Conservation (phyloP, 2,797 vertebrate genomes). For the Vespertilio murinus region DNA sequence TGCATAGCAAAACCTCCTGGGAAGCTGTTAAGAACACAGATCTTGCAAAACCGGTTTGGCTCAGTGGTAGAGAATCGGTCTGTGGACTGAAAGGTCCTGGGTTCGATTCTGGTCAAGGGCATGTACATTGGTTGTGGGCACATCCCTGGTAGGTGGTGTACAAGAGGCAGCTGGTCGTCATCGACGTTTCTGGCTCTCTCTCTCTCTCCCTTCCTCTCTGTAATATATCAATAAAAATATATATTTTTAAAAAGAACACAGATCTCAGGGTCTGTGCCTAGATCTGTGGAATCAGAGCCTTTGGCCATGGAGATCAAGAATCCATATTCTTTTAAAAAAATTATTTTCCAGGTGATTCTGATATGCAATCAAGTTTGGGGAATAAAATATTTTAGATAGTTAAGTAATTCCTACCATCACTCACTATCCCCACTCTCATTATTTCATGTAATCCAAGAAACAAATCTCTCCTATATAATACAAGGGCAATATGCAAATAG, state of each 20-base stretch:
- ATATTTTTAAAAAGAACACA: too few relatives aligned
- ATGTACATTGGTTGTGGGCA: too few relatives aligned
- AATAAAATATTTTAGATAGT: constrained; percentile 8
- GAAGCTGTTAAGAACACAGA: background rate
- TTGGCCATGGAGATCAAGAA: background rate
- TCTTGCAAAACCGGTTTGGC: too few relatives aligned
- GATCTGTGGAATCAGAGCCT: background rate
- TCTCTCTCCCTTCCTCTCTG: too few relatives aligned
- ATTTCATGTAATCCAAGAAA: background rate
- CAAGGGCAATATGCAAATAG: too few relatives aligned
- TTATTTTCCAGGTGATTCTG: background rate
- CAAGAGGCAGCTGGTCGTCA: too few relatives aligned
- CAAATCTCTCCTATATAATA: background rate
- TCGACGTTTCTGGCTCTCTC: too few relatives aligned
- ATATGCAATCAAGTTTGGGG: background rate
- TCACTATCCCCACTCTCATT: background rate
- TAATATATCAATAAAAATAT: too few relatives aligned
- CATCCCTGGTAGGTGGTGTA: too few relatives aligned
- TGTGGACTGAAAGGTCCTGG: too few relatives aligned
- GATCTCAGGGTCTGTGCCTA: background rate
- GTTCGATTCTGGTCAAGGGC: too few relatives aligned
- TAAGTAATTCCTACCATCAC: background rate
- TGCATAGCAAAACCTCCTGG: background rate
- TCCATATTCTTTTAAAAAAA: background rate
- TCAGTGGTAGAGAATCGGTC: too few relatives aligned